phyloP scores from a whole-genome alignment of 2,888 invertebrate genomes.

The Candidula unifasciata region DNA sequence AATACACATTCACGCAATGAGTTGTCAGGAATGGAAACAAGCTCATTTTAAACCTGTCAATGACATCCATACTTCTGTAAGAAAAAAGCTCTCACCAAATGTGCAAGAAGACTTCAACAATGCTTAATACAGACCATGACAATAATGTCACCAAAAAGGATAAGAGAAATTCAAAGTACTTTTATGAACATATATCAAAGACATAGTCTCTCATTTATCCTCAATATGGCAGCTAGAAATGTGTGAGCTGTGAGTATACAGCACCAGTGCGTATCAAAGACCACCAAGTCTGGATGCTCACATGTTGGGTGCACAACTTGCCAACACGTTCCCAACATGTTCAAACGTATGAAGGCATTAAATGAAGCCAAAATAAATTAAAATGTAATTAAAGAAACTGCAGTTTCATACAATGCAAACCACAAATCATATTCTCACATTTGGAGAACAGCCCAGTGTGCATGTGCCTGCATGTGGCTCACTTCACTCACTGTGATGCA shows the following conservation, averaged over 20 bases:
- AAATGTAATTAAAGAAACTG: not conserved
- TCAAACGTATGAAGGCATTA: constrained; percentile 6
- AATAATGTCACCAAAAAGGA: not conserved
- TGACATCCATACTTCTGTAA: too few relatives aligned
- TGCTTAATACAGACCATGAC: constrained; percentile 16
- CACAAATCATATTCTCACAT: constrained; percentile 12
- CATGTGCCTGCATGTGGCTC: not conserved
- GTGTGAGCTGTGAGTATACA: constrained; percentile 15
- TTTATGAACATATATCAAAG: constrained; percentile 23
- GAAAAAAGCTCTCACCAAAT: not conserved
- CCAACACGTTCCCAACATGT: not conserved
- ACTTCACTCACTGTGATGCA: not conserved
- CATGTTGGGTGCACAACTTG: constrained; percentile 2
- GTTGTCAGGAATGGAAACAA: too few relatives aligned
- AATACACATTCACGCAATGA: too few relatives aligned
- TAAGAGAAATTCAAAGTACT: not conserved
- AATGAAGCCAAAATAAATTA: not conserved
- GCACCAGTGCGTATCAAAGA: constrained; percentile 23
- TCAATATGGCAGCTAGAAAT: not conserved
- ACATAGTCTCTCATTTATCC: not conserved
- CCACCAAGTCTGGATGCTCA: not conserved
- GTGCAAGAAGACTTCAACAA: not conserved
- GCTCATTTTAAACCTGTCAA: too few relatives aligned
- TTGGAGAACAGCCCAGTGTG: not conserved
- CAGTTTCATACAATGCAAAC: constrained; percentile 21